Conservation (phyloP, 1,140 invertebrate species). For the Monomorium pharaonis region DNA sequence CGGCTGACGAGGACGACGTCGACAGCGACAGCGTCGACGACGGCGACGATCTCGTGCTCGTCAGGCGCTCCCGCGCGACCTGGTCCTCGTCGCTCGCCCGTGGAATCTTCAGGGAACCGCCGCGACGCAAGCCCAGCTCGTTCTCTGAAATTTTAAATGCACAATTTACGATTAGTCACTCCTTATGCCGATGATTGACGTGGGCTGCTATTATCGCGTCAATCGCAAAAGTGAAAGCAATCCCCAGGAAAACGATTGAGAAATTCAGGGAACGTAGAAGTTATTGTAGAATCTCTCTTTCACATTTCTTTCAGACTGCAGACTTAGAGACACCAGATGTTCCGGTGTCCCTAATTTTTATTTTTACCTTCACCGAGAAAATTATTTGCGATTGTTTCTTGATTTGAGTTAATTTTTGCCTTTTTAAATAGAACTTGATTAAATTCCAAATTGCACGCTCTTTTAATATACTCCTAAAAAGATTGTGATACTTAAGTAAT, state of each 20-base stretch:
- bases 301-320: background rate
- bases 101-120: slow-evolving; percentile 75
- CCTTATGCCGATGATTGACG: background rate
- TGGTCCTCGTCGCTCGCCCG: slow-evolving; percentile 43
- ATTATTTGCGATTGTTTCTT: background rate
- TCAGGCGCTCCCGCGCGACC: background rate
- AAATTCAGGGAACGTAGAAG: background rate
- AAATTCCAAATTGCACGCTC: background rate
- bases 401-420: background rate
- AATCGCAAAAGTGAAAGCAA: slow-evolving; percentile 15
- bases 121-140: slow-evolving; percentile 74
- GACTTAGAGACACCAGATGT: background rate
- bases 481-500: background rate
- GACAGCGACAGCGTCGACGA: slow-evolving; percentile 21
- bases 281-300: background rate
- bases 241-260: background rate
- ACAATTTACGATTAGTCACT: background rate
- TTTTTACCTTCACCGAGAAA: background rate
- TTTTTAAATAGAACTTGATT: background rate
- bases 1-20: slow-evolving; percentile 6
- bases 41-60: slow-evolving; percentile 36
- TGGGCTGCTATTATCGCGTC: background rate
- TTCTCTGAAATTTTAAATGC: slow-evolving; percentile 74
- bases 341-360: background rate
- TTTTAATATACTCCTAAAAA: background rate